These are phyloP conservation scores for Eueides isabella DNA, from an alignment of 1,140 invertebrate species.

Conservation along the genomic window DNA sequence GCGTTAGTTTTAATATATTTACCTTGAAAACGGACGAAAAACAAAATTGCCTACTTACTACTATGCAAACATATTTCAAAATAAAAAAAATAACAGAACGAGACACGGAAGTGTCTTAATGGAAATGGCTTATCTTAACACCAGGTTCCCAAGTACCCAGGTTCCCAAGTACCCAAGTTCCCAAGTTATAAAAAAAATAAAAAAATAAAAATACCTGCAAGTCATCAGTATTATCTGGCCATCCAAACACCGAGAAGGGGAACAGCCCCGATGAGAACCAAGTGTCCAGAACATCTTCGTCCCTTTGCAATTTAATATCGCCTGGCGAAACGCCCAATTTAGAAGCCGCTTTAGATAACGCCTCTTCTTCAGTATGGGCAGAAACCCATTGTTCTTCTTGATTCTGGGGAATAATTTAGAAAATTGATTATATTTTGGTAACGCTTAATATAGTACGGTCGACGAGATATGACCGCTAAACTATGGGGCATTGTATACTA, in stretches of 20 bases:
- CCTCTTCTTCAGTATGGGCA: slow-evolving; percentile 92
- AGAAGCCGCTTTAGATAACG: slow-evolving; percentile 90
- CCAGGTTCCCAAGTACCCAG: not conserved
- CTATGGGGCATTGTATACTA: too few relatives aligned
- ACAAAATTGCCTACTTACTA: too few relatives aligned
- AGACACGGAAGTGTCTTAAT: too few relatives aligned
- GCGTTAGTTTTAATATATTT: too few relatives aligned
- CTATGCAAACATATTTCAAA: too few relatives aligned
- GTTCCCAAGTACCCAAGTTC: not conserved
- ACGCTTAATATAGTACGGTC: too few relatives aligned
- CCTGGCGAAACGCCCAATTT: slow-evolving; percentile 88
- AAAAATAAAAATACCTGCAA: slow-evolving; percentile 48
- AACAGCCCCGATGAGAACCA: slow-evolving; percentile 99
- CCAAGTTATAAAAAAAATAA: not conserved
- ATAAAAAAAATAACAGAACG: too few relatives aligned
- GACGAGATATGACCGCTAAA: too few relatives aligned
- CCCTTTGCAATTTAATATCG: slow-evolving; percentile 89
- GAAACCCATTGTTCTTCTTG: slow-evolving; percentile 94
- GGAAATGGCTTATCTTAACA: not conserved
- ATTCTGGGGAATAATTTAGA: slow-evolving; percentile 29
- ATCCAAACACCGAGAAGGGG: slow-evolving; percentile 98
- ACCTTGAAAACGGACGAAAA: too few relatives aligned
- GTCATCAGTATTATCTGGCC: slow-evolving; percentile 93
- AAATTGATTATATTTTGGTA: not conserved
- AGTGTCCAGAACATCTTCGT: slow-evolving; percentile 99